phyloP scores from a whole-genome alignment of 2,113 vertebrate species.

The Carassius auratus region DNA sequence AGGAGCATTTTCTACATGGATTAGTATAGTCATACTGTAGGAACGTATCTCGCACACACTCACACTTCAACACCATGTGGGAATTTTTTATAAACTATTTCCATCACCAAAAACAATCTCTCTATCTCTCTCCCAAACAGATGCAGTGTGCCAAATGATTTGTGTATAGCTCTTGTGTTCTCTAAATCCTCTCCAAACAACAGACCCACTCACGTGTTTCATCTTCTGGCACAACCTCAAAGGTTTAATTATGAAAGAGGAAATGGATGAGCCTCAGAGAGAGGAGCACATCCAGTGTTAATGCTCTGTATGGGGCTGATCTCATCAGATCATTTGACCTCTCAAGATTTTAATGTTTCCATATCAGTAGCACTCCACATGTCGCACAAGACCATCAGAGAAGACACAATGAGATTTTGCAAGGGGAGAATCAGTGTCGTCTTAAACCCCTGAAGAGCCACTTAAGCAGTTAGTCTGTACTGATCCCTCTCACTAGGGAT shows the following conservation, averaged over 20 bases:
- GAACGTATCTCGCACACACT: not conserved
- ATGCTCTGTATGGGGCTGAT: conserved; percentile 23
- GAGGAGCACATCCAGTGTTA: conserved; percentile 10
- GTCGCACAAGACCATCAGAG: conserved; percentile 3
- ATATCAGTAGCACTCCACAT: not conserved
- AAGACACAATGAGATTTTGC: conserved; percentile 8
- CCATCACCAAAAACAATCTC: conserved; percentile 2
- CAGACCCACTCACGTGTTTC: conserved; percentile 4
- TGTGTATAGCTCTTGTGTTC: conserved; percentile 9
- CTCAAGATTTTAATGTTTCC: conserved; percentile 15
- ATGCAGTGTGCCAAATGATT: not conserved
- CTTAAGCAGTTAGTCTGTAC: conserved; percentile 39
- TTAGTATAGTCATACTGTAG: not conserved
- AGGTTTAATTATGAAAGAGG: conserved; percentile 42
- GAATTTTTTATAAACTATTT: conserved; percentile 14
- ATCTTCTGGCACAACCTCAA: not conserved
- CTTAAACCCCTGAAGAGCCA: conserved; percentile 23
- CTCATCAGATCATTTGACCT: conserved; percentile 24
- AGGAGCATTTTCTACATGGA: conserved; percentile 14
- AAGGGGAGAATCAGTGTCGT: conserved; percentile 1
- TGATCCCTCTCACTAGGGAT: conserved; percentile 34
- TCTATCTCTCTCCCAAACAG: not conserved
- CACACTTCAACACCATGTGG: not conserved
- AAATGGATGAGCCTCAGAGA: conserved; percentile 1
- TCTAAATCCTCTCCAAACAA: conserved; percentile 26